Evolutionary conservation across 2,888 invertebrate species (phyloP).

Genomic region (Clivina fossor): DNA sequence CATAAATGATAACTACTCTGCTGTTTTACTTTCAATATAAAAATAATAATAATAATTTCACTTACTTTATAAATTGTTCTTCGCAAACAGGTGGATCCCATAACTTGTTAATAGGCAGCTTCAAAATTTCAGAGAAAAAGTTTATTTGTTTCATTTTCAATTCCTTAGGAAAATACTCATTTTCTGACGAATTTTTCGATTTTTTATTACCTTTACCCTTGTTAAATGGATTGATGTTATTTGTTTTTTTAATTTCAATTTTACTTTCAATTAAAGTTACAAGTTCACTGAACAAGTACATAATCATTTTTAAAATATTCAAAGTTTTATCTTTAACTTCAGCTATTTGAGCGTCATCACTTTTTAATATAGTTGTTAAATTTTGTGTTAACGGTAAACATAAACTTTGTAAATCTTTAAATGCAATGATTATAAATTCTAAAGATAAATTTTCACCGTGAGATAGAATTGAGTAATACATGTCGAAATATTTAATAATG

Average conservation of each 20-base stretch:
- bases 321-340: constrained; percentile 60
- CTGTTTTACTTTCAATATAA: too few relatives aligned
- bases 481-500: constrained; percentile 76
- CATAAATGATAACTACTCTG: too few relatives aligned
- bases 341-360: constrained; percentile 57
- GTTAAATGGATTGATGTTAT: constrained; percentile 39
- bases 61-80: constrained; percentile 80
- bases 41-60: constrained; percentile 24
- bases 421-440: constrained; percentile 59
- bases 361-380: constrained; percentile 58
- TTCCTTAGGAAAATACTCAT: constrained; percentile 6
- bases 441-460: constrained; percentile 64
- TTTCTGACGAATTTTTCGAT: constrained; percentile 23
- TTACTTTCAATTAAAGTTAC: constrained; percentile 59
- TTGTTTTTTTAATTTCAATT: constrained; percentile 46
- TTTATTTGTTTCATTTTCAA: constrained; percentile 13
- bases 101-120: constrained; percentile 69
- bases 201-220: constrained; percentile 43
- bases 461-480: constrained; percentile 72
- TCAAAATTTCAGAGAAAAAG: constrained; percentile 42
- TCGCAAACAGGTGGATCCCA: constrained; percentile 85
- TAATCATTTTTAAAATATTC: constrained; percentile 76
- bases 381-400: constrained; percentile 4
- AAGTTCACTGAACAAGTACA: constrained; percentile 68
- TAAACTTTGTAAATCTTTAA: constrained; percentile 47